A percentile compares a stretch with the other conserved stretches of the same genome.
Evolutionary conservation across 92 coral and sea anemone species (phyloP).

Genomic region (Pocillopora meandrina): DNA sequence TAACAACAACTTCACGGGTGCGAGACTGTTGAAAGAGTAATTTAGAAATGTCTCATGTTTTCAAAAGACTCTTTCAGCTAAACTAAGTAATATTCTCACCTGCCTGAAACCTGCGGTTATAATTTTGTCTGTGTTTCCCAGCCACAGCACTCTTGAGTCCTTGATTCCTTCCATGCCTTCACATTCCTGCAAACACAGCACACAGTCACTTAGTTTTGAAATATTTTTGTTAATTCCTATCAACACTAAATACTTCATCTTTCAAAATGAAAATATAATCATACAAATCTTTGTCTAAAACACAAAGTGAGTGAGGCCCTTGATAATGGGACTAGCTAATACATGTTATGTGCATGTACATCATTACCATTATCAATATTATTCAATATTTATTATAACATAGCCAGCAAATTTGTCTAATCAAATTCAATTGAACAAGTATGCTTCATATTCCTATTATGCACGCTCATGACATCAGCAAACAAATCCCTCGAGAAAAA

Average conservation of each 20-base stretch:
- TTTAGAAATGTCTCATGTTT: not conserved
- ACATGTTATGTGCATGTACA: not conserved
- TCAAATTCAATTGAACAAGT: not conserved
- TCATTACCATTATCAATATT: too few relatives aligned
- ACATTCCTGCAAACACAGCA: constrained; percentile 58
- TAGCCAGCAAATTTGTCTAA: too few relatives aligned
- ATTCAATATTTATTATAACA: too few relatives aligned
- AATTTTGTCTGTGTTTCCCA: constrained; percentile 72
- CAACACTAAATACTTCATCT: not conserved
- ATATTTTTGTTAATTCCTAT: not conserved
- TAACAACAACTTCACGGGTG: constrained; percentile 68
- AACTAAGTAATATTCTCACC: constrained; percentile 47
- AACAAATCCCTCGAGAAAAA: too few relatives aligned
- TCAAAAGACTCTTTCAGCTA: not conserved
- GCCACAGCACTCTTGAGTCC: constrained; percentile 89
- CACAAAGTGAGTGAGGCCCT: too few relatives aligned
- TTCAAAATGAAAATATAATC: too few relatives aligned
- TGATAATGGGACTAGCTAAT: too few relatives aligned
- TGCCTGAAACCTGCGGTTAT: constrained; percentile 77
- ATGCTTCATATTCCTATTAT: too few relatives aligned
- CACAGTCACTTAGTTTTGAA: not conserved
- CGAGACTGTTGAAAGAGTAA: constrained; percentile 2
- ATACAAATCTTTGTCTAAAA: too few relatives aligned
- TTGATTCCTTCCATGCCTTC: constrained; percentile 77
- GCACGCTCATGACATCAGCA: too few relatives aligned